Evolutionary conservation across 2,113 vertebrate genomes (phyloP).

Genomic region (Tetrax tetrax): DNA sequence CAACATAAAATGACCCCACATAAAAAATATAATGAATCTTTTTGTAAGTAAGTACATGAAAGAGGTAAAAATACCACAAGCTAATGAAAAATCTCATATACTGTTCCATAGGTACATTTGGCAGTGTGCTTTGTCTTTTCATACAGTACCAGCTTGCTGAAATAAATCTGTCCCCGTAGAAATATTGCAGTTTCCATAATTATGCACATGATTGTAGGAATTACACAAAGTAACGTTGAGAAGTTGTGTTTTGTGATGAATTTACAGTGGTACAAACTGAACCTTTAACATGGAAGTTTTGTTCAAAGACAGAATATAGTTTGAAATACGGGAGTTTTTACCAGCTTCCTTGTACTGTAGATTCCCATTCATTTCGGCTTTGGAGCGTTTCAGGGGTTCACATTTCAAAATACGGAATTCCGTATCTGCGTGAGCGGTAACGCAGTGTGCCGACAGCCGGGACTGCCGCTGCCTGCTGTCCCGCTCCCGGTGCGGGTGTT

Average conservation of each 20-base stretch:
- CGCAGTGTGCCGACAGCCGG: no score
- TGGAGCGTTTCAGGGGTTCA: neutral
- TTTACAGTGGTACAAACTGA: neutral
- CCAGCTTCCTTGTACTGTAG: fast-evolving
- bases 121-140: neutral
- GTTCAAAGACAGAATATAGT: neutral
- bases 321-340: fast-evolving
- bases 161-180: neutral
- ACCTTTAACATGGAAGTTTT: neutral
- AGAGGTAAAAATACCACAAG: neutral
- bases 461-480: neutral
- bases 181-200: neutral
- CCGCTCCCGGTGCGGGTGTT: neutral
- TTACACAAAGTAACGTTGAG: neutral
- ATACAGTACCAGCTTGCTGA: neutral
- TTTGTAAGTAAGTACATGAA: neutral
- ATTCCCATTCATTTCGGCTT: neutral
- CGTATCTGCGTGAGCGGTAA: no score
- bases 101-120: neutral
- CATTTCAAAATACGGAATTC: neutral
- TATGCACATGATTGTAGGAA: neutral
- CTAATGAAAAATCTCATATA: neutral
- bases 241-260: neutral
- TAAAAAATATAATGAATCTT: neutral
- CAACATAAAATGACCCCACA: neutral